Evolutionary conservation across 2,113 vertebrate species (phyloP), one percentile per base, ranked within the genome.

Genomic region (Plecotus auritus): DNA sequence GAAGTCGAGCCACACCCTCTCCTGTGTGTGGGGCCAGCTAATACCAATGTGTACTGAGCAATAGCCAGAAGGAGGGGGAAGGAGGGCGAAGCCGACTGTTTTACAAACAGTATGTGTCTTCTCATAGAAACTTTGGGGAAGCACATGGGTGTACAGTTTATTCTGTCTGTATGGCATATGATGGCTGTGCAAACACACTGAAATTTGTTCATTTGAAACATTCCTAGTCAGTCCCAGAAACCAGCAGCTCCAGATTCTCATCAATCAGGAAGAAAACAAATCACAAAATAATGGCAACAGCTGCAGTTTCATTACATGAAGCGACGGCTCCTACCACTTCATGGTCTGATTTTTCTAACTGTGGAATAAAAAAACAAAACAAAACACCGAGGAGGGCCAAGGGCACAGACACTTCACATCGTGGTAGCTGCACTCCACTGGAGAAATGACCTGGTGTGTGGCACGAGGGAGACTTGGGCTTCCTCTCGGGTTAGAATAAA

Each of bases 401-500:
- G 7, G 1, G n/a, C 61, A 6, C 4, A 1, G 7, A 22, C 12
- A 5, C 1, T 8, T 67, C 5, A 1, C 1, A 6, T 26, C 2
- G 5, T 4, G 72, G 20, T 56, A 35, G 69, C 51, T 40, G 17
- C 28, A 9, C 17, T 14, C 72, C 5, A 4, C 0, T 7, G 20
- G 49, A 28, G 67, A 59, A 14, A 45, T 0, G 12, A 66, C 37
- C 20, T 56, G 7, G 18, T 4, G 14, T 51, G 28, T 37, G 32
- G 37, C 40, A 22, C 5, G 14, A 35, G 49, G 12, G 56, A 91
- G 81, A 16, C 14, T 1, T 2, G 20, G 20, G 30, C 40, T 49
- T 42, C 32, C 70, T 23, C 4, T 22, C 11, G 14, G 42, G 18
- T 77, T 20, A 37, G 64, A 37, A 20, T 37, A 32, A 74, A 37